Percentiles rank a stretch among this genome's conserved stretches.
Conservation (phyloP, 2,113 vertebrate genomes). For the Protomyctophum bolini region DNA sequence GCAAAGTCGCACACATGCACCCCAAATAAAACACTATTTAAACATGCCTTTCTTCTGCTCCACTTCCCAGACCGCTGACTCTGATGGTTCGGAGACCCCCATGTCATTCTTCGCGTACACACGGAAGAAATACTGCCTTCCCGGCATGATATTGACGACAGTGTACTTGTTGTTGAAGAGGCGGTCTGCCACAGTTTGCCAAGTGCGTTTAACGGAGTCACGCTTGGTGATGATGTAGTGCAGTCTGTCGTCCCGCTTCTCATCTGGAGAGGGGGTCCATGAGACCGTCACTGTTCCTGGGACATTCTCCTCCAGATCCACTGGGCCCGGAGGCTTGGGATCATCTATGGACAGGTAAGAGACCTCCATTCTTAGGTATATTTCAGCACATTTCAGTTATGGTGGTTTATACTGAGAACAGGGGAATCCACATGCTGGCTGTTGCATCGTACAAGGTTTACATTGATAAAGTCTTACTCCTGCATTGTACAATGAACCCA, state of each 20-base stretch:
- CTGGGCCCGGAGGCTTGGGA: conserved; percentile 83
- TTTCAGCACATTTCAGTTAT: not conserved
- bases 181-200: conserved; percentile 78
- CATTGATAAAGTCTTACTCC: too few species aligned
- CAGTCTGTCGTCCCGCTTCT: conserved; percentile 78
- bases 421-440: not conserved
- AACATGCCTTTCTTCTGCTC: conserved; percentile 70
- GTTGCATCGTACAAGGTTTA: too few species aligned
- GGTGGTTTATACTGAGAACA: not conserved
- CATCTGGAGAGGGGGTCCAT: conserved; percentile 86
- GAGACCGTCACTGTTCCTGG: conserved; percentile 81
- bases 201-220: conserved; percentile 77
- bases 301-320: conserved; percentile 83
- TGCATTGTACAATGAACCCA: too few species aligned
- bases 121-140: conserved; percentile 85
- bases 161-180: conserved; percentile 89
- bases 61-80: conserved; percentile 82
- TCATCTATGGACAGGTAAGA: conserved; percentile 69
- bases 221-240: conserved; percentile 82
- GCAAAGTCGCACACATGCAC: too few species aligned
- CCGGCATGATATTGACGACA: conserved; percentile 80
- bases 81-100: conserved; percentile 82
- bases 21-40: conserved; percentile 3
- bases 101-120: conserved; percentile 87
- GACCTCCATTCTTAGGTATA: not conserved